Conservation (phyloP, 2,888 invertebrate genomes). For the Seira sanloemensis region DNA sequence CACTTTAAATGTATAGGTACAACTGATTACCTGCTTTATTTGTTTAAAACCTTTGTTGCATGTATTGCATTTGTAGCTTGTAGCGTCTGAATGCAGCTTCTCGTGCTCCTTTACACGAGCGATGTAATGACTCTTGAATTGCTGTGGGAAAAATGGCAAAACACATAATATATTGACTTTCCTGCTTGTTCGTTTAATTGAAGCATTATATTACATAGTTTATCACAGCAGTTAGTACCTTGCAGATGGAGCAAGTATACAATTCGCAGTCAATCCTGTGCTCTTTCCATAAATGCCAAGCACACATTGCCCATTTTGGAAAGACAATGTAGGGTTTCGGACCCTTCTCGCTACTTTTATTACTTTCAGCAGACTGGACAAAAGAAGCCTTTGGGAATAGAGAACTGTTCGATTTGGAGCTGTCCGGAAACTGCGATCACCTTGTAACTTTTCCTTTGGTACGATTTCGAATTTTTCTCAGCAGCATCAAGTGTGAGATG, state of each 20-base stretch:
- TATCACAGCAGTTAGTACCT: no score
- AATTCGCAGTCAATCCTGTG: constrained; percentile 87
- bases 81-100: constrained; percentile 58
- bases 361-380: constrained; percentile 64
- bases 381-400: constrained; percentile 36
- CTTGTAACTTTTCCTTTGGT: background rate
- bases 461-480: background rate
- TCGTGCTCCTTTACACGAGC: constrained; percentile 71
- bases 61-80: constrained; percentile 66
- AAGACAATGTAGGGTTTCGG: no score
- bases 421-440: background rate
- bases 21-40: constrained; percentile 65
- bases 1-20: background rate
- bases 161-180: background rate
- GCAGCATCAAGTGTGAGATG: constrained; percentile 52
- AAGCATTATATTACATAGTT: no score
- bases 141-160: constrained; percentile 45
- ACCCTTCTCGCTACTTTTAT: constrained; percentile 18
- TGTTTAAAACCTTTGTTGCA: constrained; percentile 72
- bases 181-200: no score
- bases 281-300: constrained; percentile 83
- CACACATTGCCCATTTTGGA: constrained; percentile 81
- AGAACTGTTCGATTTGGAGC: background rate
- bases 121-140: constrained; percentile 69
- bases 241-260: constrained; percentile 85